Evolutionary conservation across 30 jellyfish, hydroid and myxozoan genomes (phyloP), one percentile per base, ranked within the genome.

Genomic region (Hydra vulgaris): DNA sequence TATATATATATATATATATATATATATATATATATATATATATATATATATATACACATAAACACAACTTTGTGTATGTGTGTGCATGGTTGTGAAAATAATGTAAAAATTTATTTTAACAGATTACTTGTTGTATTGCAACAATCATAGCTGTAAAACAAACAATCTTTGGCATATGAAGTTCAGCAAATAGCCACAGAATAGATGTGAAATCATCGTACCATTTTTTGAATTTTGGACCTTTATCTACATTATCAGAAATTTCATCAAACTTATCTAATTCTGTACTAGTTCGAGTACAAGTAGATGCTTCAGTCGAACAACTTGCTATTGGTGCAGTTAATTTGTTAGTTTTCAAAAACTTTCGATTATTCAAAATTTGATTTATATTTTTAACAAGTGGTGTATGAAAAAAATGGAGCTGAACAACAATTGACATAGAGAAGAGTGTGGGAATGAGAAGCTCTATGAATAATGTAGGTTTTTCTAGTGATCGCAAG

Each of bases 391-490:
- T 91, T 91, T 82, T 86, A 67, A 91, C 87, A 52, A 91, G 74
- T 21, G 98, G 98, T 83, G 84, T 81, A 87, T 91, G 98, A 66
- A 91, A 91, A 91, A 91, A 91, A 67, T 91, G 98, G 24, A 91
- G 82, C 79, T 91, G 98, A 27, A 91, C 87, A 71, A 91, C 98
- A 79, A 91, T 27, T 15, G 86, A 91, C 24, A 91, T 91, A 0
- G 98, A 91, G 79, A 91, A 91, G 18, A 87, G 80, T 17, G 98
- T 91, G 55, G 98, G 98, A 17, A 86, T 91, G 67, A 85, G 88
- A 0, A 91, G 88, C 74, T 91, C 96, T 0, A 91, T 87, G 15
- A 91, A 95, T 12, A 91, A 84, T 24, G 85, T 77, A 18, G 98
- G 95, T 55, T 91, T 91, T 82, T 76, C 86, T 71, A 85, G 98